Conservation (phyloP, 1,140 invertebrate genomes). For the Leptinotarsa defecta region DNA sequence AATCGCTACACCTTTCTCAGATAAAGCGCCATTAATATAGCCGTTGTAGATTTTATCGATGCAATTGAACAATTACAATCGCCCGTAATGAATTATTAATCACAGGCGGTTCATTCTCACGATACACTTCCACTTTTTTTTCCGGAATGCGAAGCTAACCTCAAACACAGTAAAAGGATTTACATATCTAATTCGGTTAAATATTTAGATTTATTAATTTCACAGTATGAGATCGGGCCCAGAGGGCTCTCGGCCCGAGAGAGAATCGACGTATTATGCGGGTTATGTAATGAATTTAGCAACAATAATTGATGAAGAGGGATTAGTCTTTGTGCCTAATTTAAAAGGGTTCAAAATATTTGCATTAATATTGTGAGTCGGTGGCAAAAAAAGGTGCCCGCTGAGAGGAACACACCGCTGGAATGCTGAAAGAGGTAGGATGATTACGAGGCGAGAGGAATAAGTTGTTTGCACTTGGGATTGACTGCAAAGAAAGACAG, state of each 20-base stretch:
- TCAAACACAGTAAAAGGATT: constrained; percentile 19
- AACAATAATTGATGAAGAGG: constrained; percentile 12
- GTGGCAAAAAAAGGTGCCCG: constrained; percentile 28
- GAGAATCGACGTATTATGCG: constrained; percentile 31
- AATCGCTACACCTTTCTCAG: neutral
- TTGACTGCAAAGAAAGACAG: neutral
- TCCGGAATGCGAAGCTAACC: constrained; percentile 3
- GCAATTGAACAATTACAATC: constrained; percentile 22
- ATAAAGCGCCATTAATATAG: neutral
- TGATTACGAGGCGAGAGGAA: neutral
- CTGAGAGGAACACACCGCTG: constrained; percentile 31
- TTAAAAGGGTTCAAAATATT: constrained; percentile 39
- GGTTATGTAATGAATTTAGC: constrained; percentile 29
- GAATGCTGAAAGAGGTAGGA: neutral
- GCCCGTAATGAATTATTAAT: constrained; percentile 12
- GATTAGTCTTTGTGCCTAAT: constrained; percentile 23
- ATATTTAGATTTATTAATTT: constrained; percentile 44
- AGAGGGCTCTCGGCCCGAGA: constrained; percentile 23
- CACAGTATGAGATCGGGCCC: constrained; percentile 35
- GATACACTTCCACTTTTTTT: neutral
- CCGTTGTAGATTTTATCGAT: constrained; percentile 6
- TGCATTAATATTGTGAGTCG: constrained; percentile 24
- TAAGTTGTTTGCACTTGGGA: constrained; percentile 19
- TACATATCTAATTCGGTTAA: constrained; percentile 26
- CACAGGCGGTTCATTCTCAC: constrained; percentile 17